Evolutionary conservation across 2,113 vertebrate genomes (phyloP).

Genomic region (Phoenicopterus ruber): DNA sequence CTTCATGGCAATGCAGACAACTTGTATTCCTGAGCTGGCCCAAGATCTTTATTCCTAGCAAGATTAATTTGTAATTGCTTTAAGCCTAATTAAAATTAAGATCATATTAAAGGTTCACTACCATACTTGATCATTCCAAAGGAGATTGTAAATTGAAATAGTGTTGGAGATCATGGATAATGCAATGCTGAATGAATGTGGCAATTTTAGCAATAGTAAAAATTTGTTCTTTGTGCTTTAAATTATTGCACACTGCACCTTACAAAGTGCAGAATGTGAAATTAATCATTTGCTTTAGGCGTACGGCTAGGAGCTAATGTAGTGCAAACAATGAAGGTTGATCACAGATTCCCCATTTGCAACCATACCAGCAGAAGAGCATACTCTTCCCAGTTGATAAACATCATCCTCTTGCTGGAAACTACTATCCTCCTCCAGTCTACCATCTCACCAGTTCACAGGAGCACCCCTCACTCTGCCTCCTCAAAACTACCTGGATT

Average conservation of each 20-base stretch:
- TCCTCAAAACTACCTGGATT: neutral
- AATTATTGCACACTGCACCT: neutral
- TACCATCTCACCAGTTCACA: neutral
- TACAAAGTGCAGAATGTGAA: neutral
- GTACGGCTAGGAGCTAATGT: neutral
- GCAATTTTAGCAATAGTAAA: conserved; percentile 15
- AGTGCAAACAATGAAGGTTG: neutral
- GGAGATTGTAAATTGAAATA: conserved; percentile 24
- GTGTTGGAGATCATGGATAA: neutral
- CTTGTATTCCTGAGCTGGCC: conserved; percentile 2
- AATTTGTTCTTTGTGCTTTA: neutral
- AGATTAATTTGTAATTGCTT: conserved; percentile 57
- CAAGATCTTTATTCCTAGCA: conserved; percentile 23
- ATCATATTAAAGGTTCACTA: conserved; percentile 43
- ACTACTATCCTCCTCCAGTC: neutral
- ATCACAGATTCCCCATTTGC: neutral
- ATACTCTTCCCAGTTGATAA: neutral
- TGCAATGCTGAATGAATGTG: neutral
- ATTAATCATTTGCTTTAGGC: neutral
- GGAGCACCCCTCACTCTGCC: neutral
- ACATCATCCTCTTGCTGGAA: neutral
- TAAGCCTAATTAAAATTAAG: conserved; percentile 66
- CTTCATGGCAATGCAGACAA: neutral
- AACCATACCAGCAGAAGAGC: neutral
- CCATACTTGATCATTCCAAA: conserved; percentile 22